Conservation (phyloP, 2,113 vertebrate genomes). For the Chaetodon auriga region DNA sequence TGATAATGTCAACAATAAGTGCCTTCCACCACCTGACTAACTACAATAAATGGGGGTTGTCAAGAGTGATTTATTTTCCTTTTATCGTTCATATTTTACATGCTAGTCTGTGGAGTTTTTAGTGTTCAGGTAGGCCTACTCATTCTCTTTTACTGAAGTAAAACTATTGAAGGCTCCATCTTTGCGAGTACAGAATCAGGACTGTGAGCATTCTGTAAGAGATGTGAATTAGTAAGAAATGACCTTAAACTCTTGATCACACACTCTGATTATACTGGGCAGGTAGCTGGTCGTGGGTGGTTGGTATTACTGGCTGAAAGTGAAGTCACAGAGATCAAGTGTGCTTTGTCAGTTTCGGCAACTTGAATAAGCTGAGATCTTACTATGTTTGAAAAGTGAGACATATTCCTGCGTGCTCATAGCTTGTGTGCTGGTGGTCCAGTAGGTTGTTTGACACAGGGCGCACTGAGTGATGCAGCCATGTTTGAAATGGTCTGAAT, state of each 20-base stretch:
- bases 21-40: constrained; percentile 12
- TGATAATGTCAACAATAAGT: constrained; percentile 46
- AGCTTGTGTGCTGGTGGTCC: not conserved
- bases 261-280: constrained; percentile 30
- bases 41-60: constrained; percentile 39
- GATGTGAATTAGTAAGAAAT: not conserved
- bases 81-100: not conserved
- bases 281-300: constrained; percentile 20
- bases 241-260: constrained; percentile 11
- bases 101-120: not conserved
- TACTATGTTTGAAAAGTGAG: not conserved
- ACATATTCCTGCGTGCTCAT: not conserved
- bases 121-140: not conserved
- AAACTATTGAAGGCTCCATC: not conserved
- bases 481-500: not conserved
- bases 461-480: not conserved
- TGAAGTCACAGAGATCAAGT: constrained; percentile 1
- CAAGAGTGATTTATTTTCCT: constrained; percentile 29
- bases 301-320: constrained; percentile 5
- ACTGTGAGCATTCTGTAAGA: not conserved
- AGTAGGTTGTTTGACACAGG: not conserved
- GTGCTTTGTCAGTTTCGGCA: not conserved
- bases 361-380: not conserved
- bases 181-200: not conserved
- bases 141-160: not conserved